Evolutionary conservation across 2,888 invertebrate species (phyloP), one percentile per base, ranked within the genome.

Genomic region (Brachypalpus laphriformis): DNA sequence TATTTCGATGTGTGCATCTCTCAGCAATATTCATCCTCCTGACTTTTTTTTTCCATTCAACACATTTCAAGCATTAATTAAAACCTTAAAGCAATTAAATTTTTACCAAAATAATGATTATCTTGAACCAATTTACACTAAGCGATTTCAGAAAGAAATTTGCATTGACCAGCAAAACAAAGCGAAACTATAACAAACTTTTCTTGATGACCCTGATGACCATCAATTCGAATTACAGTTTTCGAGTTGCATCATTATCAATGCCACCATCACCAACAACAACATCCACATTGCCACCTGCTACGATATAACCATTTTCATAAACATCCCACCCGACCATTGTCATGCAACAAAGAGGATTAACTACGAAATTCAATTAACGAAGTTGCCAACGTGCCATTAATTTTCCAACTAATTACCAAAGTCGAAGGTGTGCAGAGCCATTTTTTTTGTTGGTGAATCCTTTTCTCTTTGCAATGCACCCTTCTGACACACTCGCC

Each of bases 401-500:
- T 78, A 68, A 83, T 83, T 83, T 78, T 74, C 74, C 68, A 78
- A 83, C 83, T 83, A 83, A 83, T 83, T 83, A 83, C 57, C 61
- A 74, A 78, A 83, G 83, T 78, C 83, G 78, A 78, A 83, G 83
- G 83, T 83, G 74, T 83, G 78, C 78, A 56, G 40, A 57, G 42
- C 18, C 56, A 70, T 83, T 78, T 47, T n/a, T 57, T 63, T 47
- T 51, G 9, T 61, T 45, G 34, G 37, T 20, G 37, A 40, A 54
- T 71, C 28, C 37, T 59, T 59, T 61, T 70, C 34, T 51, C 18
- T 11, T 34, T 16, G 0, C 18, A 14, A 7, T 34, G 37, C 42
- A 78, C n/a, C 68, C 66, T 42, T 56, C 56, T 8, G 14, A 74
- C 34, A 56, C 68, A 78, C 31, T 66, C 65, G 18, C 9, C 45